Base-by-base conservation (phyloP, 1,140 invertebrate genomes). In the Calliopsis andreniformis region DNA sequence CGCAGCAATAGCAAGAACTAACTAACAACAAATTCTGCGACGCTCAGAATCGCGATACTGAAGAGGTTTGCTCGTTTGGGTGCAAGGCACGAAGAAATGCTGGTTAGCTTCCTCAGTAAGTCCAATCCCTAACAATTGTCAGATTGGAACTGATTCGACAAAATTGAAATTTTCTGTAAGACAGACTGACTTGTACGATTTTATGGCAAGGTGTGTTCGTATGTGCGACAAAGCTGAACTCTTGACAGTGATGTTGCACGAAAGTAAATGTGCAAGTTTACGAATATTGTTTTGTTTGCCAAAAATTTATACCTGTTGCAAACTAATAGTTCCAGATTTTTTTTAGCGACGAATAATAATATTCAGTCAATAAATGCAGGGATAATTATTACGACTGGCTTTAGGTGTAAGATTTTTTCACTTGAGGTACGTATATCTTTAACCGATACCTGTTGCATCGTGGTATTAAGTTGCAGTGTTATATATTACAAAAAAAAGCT, bases 1-100 rank as follows among this genome's bases (percentile, higher is more conserved):
- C 89, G 91, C 30, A 89, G 85, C 49, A 86, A 85, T 69, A 92
- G 70, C 61, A 89, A 89, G 59, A 92, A 91, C 86, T 91, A 92
- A 92, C 89, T 85, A 87, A 79, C 78, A 64, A 81, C 87, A 61
- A 86, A 81, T 42, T 80, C 86, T 45, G 85, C 84, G 76, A 89
- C 87, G 47, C 82, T 91, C 45, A 89, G 89, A 76, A 87, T 92
- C 69, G 88, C 87, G 61, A 90, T 91, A 83, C 78, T 90, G 61
- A 92, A 88, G 61, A 88, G 86, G 75, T 89, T 91, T 58, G 87
- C 89, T 18, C 87, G 88, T 49, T 83, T 92, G 43, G 78, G 85
- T 8, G 86, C 84, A 18, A 89, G 81, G 67, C 89, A 90, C 42
- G 86, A 90, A 80, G 82, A 78, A 67, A 84, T 89, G 81, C 83